Evolutionary conservation across 2,888 invertebrate genomes (phyloP).

Genomic region (Syrphus vitripennis): DNA sequence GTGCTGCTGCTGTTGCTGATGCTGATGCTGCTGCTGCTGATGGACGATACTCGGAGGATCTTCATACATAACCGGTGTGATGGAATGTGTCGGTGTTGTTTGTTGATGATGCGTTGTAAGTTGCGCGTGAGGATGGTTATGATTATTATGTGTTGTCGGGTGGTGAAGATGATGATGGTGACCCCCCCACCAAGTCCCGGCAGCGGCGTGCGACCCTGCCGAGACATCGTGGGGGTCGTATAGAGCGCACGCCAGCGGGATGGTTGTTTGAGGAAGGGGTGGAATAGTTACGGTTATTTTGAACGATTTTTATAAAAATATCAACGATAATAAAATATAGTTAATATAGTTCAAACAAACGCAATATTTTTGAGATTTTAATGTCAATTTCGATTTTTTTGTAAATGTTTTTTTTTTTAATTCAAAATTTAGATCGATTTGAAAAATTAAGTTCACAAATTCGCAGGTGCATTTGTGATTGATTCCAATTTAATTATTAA

Average conservation of each 20-base stretch:
- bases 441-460: conserved; percentile 14
- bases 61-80: conserved; percentile 84
- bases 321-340: not conserved
- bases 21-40: conserved; percentile 76
- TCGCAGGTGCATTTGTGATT: conserved; percentile 57
- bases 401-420: conserved; percentile 4
- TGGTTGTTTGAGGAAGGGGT: conserved; percentile 82
- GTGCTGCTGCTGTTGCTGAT: conserved; percentile 75
- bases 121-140: conserved; percentile 82
- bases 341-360: conserved; percentile 31
- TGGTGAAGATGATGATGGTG: conserved; percentile 81
- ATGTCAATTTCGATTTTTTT: not conserved
- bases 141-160: conserved; percentile 82
- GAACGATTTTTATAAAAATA: conserved; percentile 77
- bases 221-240: conserved; percentile 83
- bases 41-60: conserved; percentile 81
- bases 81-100: conserved; percentile 82
- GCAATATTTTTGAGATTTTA: conserved; percentile 20
- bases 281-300: conserved; percentile 82
- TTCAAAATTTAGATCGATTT: conserved; percentile 24
- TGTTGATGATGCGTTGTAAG: conserved; percentile 78
- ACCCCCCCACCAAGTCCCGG: conserved; percentile 82
- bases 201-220: conserved; percentile 82
- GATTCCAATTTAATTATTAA: conserved; percentile 54
- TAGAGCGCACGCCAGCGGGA: conserved; percentile 82